Base-by-base conservation (phyloP, 2,888 invertebrate species). In the Camptogramma bilineatum region DNA sequence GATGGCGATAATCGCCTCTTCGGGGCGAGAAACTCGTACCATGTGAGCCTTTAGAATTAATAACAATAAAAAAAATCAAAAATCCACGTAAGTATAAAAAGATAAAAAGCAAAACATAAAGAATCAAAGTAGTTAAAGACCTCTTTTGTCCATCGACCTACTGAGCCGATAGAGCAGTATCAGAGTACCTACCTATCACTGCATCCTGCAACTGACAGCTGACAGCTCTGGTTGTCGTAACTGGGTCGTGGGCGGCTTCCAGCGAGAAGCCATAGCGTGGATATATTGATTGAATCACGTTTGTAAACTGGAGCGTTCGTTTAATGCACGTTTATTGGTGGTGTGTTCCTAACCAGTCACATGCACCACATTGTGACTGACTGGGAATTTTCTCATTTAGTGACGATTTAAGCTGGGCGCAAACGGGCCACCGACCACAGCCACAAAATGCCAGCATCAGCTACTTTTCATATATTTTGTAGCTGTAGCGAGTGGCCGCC, bases 211-310 rank as follows among this genome's bases (percentile, higher is more conserved):
- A 34, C 34, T 55, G 64, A 59, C 64, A 64, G 53, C 44, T 64
- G 64, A 52, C 64, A 64, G 54, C 13, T 34, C 44, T 28, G 59
- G n/a, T 46, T 64, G 63, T 64, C 63, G 13, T 42, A 62, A 44
- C 21, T 54, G 31, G 52, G 44, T 48, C 34, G 50, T 39, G 13
- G 10, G 34, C 34, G 34, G 34, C 34, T 39, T 39, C 34, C 34
- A 34, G 0, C 34, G 13, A 13, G 34, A 39, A 39, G 34, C 34
- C 34, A 3, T 39, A 39, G 13, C 34, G 34, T 13, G 34, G 34
- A 13, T 39, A 39, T 13, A 4, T 13, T 39, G 34, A 39, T 34
- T 50, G 18, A 51, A 31, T 31, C 21, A 21, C 10, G 34, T 39
- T 28, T 39, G 13, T 4, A 13, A 39, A 39, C 34, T 13, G 13